phyloP scores from a whole-genome alignment of 1,140 invertebrate genomes.

The Cepaea nemoralis region DNA sequence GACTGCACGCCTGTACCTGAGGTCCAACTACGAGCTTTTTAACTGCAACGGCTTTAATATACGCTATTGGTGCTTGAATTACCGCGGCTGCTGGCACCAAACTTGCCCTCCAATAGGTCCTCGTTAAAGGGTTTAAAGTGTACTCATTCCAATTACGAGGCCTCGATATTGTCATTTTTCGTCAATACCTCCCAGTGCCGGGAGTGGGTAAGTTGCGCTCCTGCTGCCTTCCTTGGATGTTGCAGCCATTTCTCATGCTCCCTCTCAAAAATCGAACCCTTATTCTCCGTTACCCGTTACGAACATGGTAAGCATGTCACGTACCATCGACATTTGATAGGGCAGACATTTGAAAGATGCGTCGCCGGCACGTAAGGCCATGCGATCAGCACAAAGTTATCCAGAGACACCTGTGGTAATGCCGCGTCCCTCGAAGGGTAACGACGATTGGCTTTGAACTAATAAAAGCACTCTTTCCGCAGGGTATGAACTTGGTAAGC shows the following conservation, averaged over 20 bases:
- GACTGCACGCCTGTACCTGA: not conserved
- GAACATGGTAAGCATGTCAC: no score
- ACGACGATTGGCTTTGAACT: no score
- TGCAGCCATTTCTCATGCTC: conserved; percentile 90
- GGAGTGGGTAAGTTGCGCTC: conserved; percentile 7
- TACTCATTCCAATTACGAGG: conserved; percentile 10
- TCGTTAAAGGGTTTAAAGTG: not conserved
- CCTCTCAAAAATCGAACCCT: no score
- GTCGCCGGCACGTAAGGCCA: no score
- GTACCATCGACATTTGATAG: no score
- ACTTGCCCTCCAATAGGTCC: conserved; percentile 9
- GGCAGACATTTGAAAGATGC: no score
- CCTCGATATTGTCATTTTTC: not conserved
- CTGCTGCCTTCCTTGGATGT: conserved; percentile 89
- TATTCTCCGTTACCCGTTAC: no score
- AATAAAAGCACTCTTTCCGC: no score
- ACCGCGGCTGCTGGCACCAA: conserved; percentile 13
- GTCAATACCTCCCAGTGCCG: not conserved
- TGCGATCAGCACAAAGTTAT: no score
- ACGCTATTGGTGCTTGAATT: conserved; percentile 5
- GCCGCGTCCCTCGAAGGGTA: no score
- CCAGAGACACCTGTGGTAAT: no score
- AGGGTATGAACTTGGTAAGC: no score
- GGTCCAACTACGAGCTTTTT: conserved; percentile 6
- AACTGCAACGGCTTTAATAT: conserved; percentile 9